These are phyloP conservation scores for Onychomys torridus DNA, from an alignment of 2,797 vertebrate genomes.

Conservation along the genomic window DNA sequence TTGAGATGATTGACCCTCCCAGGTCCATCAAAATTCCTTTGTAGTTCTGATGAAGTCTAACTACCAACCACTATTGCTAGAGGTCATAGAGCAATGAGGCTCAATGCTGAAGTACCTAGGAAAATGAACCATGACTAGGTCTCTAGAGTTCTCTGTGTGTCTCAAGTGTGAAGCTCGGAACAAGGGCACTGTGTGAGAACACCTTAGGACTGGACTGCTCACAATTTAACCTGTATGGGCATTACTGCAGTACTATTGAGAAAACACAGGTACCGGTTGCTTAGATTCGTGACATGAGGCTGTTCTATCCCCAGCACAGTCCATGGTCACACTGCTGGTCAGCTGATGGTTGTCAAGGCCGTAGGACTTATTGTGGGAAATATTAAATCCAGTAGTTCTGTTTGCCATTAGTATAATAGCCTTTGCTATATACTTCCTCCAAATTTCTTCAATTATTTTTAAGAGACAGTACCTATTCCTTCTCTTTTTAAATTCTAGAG, in stretches of 20 bases:
- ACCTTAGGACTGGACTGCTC: neutral
- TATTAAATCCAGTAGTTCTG: neutral
- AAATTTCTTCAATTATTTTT: neutral
- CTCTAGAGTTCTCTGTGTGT: neutral
- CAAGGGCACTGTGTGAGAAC: neutral
- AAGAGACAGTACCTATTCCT: fast-evolving
- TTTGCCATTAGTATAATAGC: neutral
- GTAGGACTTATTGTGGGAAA: neutral
- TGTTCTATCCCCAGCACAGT: neutral
- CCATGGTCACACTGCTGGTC: neutral
- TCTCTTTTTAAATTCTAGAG: neutral
- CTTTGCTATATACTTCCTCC: neutral
- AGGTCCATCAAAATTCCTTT: neutral
- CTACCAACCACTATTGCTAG: neutral
- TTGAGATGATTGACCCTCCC: neutral
- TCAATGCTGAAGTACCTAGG: neutral
- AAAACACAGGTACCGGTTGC: neutral
- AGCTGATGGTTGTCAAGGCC: fast-evolving
- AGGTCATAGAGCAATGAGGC: neutral
- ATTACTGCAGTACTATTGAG: neutral
- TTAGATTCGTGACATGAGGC: neutral
- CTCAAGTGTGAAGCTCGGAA: neutral
- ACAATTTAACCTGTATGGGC: neutral
- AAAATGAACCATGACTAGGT: neutral
- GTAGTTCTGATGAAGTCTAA: neutral